These are phyloP conservation scores for Acrobasis consociella DNA, from an alignment of 2,888 invertebrate species.

Conservation along the genomic window DNA sequence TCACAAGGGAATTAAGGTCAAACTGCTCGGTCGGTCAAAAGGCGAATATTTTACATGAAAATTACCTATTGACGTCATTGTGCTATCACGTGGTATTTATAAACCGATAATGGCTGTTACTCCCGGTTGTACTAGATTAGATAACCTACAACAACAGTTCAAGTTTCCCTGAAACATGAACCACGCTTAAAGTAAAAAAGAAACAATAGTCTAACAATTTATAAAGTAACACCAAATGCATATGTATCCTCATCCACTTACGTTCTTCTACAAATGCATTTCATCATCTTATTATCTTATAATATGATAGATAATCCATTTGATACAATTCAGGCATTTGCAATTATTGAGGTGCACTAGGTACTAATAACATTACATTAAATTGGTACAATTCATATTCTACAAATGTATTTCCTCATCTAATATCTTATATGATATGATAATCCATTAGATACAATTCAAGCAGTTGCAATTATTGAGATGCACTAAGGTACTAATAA, in stretches of 20 bases:
- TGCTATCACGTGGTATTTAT: neutral
- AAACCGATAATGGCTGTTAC: constrained; percentile 10
- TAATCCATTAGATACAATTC: neutral
- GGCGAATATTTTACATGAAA: constrained; percentile 9
- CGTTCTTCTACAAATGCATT: neutral
- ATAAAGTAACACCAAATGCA: neutral
- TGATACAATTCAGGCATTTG: neutral
- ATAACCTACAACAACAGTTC: constrained; percentile 13
- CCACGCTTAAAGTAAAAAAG: neutral
- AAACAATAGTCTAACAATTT: constrained; percentile 1
- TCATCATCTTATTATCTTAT: neutral
- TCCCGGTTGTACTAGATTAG: constrained; percentile 17
- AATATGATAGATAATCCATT: neutral
- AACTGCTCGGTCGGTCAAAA: neutral
- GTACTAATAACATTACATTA: neutral
- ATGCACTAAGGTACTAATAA: neutral
- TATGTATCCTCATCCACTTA: neutral
- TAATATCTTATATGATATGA: neutral
- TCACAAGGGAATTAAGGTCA: neutral
- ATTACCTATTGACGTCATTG: constrained; percentile 8
- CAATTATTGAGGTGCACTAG: neutral
- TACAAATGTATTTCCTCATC: neutral
- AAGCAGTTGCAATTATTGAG: neutral
- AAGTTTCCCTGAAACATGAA: constrained; percentile 6
- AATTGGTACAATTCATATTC: neutral